Evolutionary conservation across 1,140 invertebrate species (phyloP), one percentile per base, ranked within the genome.

Genomic region (Aphidius gifuensis): DNA sequence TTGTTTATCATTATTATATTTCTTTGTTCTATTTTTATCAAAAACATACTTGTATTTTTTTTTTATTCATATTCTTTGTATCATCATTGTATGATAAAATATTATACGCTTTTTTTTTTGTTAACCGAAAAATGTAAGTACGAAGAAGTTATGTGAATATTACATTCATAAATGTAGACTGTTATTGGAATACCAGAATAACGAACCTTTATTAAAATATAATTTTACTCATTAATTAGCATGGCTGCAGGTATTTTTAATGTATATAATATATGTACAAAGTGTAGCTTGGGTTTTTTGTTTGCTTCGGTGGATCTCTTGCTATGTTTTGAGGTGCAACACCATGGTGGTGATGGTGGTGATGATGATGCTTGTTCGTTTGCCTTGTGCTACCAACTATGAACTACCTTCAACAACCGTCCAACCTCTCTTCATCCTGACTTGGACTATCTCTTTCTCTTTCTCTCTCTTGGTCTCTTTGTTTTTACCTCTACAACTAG

Each of bases 181-280:
- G 61, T 61, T 67, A 67, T 70, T 62, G 68, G 61, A 57, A 67
- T 69, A 62, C 60, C 56, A 48, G 66, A 64, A 66, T 61, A 64
- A 63, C 50, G 59, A 62, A 58, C 60, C 54, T 58, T 64, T 68
- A 69, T 70, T 66, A 62, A 69, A 68, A 69, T 62, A 61, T 72
- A 73, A 73, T 71, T 70, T 66, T 61, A 55, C 32, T 57, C 58
- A 66, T 62, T 67, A 68, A 72, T 66, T 63, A 69, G 65, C 69
- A 32, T 39, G 48, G 53, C 11, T 56, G 23, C 45, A n/a, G 53
- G n/a, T 43, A 55, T 42, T 32, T 55, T 42, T 40, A 55, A 40
- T 11, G 48, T 16, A 32, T 16, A 11, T 40, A 7, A 40, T 55
- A 55, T 6, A 55, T 39, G 23, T 53, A 53, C 8, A 53, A 23